Base-by-base conservation (phyloP, 35 echinoderm and acorn worm species). In the Ophiothrix spiculata region DNA sequence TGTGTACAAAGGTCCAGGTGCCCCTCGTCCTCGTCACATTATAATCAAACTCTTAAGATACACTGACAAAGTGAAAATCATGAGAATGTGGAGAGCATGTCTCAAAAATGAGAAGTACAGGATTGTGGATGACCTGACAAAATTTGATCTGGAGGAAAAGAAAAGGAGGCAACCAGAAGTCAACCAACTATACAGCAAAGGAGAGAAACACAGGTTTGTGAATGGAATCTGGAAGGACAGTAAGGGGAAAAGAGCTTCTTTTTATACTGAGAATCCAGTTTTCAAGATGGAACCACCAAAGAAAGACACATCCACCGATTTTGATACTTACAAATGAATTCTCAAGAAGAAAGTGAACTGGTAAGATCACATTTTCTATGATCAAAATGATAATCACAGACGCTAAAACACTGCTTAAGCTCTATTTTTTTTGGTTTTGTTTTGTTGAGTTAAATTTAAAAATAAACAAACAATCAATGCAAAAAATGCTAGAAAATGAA, bases 101-200 rank as follows among this genome's bases (percentile, higher is more conserved):
- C 60, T 69, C 1, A 69, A 69, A 25, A n/a, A 69, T 6, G 60
- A 69, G 29, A 25, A 15, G 29, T 69, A 69, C 25, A 69, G 60
- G 29, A 69, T 69, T 69, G 60, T n/a, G 17, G 60, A 69, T 69
- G 60, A 69, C 25, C 60, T 69, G 16, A 15, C 60, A 15, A 69
- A 69, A 28, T 69, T 69, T 69, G 60, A 69, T 69, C 29, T 69
- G 25, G 60, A 69, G 60, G 60, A 69, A 28, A 69, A 69, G 60
- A 69, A 15, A 69, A 6, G 60, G 29, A 25, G 25, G 60, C 4
- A 69, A 69, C 6, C 17, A 69, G 60, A 69, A 69, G 60, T 69
- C 60, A 69, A 28, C 23, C 60, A 69, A 69, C 60, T 69, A 28
- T 69, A 69, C 25, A 69, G 60, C 29, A 69, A 69, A 25, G 60